Conservation (phyloP, 2,113 vertebrate genomes). For the Prolemur simus region DNA sequence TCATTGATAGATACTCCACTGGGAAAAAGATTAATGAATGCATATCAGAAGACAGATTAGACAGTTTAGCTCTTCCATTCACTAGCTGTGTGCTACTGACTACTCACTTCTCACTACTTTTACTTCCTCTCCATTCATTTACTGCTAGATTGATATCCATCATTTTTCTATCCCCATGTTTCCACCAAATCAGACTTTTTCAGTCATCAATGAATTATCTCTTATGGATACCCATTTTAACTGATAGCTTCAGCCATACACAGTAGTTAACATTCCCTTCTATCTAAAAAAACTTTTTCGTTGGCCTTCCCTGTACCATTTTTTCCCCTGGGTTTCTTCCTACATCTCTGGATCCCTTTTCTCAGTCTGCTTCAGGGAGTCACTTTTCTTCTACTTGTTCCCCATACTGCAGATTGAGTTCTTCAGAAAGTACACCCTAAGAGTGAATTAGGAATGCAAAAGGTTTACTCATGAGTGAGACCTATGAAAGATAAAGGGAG, state of each 20-base stretch:
- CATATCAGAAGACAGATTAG: background rate
- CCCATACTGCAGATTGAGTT: background rate
- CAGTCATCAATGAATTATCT: background rate
- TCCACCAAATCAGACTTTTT: background rate
- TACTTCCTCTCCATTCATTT: background rate
- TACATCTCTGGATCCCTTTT: background rate
- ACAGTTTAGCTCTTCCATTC: background rate
- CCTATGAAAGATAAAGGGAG: background rate
- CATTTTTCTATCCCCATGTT: background rate
- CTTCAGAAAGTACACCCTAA: background rate
- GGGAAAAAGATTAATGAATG: background rate
- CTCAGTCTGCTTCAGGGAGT: background rate
- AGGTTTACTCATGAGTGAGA: background rate
- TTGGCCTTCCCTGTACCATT: background rate
- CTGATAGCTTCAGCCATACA: background rate
- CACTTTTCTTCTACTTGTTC: background rate
- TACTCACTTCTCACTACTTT: background rate
- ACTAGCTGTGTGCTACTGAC: background rate
- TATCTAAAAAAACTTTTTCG: background rate
- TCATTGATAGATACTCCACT: background rate
- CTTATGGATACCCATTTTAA: background rate
- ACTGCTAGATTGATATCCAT: background rate
- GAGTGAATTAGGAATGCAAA: background rate
- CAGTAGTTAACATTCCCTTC: background rate
- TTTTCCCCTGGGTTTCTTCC: background rate